Base-by-base conservation (phyloP, 23 tunicate genomes). In the Clavelina lepadiformis region DNA sequence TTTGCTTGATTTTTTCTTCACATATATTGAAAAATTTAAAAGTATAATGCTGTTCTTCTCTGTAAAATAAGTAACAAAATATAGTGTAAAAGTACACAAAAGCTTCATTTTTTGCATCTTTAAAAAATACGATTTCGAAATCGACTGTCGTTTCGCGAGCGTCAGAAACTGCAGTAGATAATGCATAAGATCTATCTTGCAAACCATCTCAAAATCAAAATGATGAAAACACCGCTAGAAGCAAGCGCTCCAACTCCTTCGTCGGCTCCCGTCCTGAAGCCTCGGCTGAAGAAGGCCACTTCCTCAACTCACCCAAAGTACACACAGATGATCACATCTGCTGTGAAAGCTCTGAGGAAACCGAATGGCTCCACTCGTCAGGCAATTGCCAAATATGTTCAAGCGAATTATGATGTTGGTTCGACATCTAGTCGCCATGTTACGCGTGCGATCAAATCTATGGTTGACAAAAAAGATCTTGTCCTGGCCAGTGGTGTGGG, bases 351-450 rank as follows among this genome's bases (percentile, higher is more conserved):
- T 56, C 64, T 86, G 21, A 65, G 47, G 23, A 64, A 77, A 35
- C 95, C 80, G 22, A 61, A 51, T 3, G 95, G 95, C 8, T 75
- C 95, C 0, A 68, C 74, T 33, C 74, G 95, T 0, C 95, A 86
- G 29, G 95, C 95, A 19, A 86, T 86, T 23, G 28, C 95, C 25
- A 71, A 65, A 26, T 86, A 86, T 47, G 52, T 86, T 19, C 64
- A 73, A 27, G 45, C 50, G 46, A 86, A 77, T n/a, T 86, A 35
- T 32, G 70, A 69, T 3, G 82, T 84, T 5, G 44, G 65, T 2
- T 37, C 55, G 30, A 24, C 46, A 8, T 23, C 69, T 38, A 68
- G 46, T 1, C 63, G 69, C 3, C 63, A 70, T 33, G 49, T 86
- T 11, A 38, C 75, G 33, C 46, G 65, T 23, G 75, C 75, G 36